These are phyloP conservation scores for Paramisgurnus dabryanus DNA, from an alignment of 2,113 vertebrate genomes.

Conservation along the genomic window DNA sequence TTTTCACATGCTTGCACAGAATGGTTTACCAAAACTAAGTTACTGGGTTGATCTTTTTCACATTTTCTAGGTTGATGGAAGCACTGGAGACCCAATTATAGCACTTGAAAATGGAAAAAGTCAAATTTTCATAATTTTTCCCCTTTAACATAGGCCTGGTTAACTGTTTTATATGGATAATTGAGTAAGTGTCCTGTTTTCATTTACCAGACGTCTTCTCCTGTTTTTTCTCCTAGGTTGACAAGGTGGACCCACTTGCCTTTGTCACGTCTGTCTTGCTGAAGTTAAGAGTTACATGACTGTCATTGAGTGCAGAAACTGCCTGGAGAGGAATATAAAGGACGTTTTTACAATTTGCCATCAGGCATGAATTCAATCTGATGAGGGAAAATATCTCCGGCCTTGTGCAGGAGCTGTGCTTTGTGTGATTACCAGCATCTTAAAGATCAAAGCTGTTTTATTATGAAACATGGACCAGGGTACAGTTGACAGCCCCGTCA, in stretches of 20 bases:
- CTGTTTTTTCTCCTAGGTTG: slow-evolving; percentile 17
- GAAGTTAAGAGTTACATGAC: background rate
- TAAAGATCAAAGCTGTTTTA: slow-evolving; percentile 52
- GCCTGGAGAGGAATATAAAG: background rate
- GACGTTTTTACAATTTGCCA: background rate
- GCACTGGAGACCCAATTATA: too few relatives aligned
- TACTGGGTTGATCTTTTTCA: too few relatives aligned
- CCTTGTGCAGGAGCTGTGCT: background rate
- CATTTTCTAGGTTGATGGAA: too few relatives aligned
- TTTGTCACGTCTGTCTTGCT: background rate
- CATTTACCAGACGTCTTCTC: background rate
- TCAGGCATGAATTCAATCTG: slow-evolving; percentile 45
- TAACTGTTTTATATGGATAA: background rate
- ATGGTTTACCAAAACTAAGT: too few relatives aligned
- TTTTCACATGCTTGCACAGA: too few relatives aligned
- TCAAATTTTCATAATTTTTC: too few relatives aligned
- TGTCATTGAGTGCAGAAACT: slow-evolving; percentile 1
- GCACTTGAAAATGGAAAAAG: too few relatives aligned
- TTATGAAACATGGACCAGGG: slow-evolving; percentile 81
- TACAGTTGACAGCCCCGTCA: slow-evolving; percentile 82
- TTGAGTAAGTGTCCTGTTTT: background rate
- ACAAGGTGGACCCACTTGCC: background rate
- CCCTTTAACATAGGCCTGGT: background rate
- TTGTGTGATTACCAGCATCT: slow-evolving; percentile 4
- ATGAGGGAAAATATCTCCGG: slow-evolving; percentile 42